Percentiles rank a stretch among this genome's conserved stretches.
Evolutionary conservation across 2,797 vertebrate genomes (phyloP).

Genomic region (Peromyscus aztecus): DNA sequence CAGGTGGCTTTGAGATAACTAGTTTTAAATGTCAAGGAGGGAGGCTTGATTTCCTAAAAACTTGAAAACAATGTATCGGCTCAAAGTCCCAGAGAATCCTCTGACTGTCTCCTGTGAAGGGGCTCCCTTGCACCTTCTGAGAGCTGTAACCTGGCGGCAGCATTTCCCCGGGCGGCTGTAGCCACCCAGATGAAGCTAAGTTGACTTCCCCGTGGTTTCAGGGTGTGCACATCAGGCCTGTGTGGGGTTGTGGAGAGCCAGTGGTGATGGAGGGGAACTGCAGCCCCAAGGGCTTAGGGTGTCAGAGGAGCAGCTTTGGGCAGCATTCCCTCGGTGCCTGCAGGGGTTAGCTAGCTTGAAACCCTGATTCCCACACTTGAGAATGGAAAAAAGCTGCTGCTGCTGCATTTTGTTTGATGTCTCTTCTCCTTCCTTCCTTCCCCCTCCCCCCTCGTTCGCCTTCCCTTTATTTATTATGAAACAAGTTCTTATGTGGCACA

Average conservation of each 20-base stretch:
- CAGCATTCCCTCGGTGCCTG: too few species aligned
- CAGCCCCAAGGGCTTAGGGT: neutral
- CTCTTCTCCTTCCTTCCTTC: rapidly evolving
- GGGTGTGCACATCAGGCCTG: neutral
- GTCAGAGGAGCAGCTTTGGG: neutral
- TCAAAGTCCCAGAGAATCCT: neutral
- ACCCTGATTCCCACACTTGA: neutral
- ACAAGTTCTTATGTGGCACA: neutral
- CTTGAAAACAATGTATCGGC: neutral
- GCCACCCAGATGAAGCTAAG: neutral
- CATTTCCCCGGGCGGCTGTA: neutral
- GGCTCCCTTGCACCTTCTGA: neutral
- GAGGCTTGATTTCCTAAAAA: slow-evolving; percentile 1
- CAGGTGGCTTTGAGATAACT: neutral
- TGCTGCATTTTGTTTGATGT: neutral
- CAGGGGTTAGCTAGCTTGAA: neutral
- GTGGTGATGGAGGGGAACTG: neutral
- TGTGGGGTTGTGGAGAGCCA: neutral
- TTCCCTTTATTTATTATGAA: neutral
- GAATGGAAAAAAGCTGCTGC: neutral
- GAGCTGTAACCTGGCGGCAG: neutral
- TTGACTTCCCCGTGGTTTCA: neutral
- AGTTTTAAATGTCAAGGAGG: neutral
- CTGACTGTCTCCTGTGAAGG: neutral
- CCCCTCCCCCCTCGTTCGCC: neutral